These are phyloP conservation scores for Ochropleura leucogaster DNA, from an alignment of 2,888 invertebrate species.

Conservation along the genomic window DNA sequence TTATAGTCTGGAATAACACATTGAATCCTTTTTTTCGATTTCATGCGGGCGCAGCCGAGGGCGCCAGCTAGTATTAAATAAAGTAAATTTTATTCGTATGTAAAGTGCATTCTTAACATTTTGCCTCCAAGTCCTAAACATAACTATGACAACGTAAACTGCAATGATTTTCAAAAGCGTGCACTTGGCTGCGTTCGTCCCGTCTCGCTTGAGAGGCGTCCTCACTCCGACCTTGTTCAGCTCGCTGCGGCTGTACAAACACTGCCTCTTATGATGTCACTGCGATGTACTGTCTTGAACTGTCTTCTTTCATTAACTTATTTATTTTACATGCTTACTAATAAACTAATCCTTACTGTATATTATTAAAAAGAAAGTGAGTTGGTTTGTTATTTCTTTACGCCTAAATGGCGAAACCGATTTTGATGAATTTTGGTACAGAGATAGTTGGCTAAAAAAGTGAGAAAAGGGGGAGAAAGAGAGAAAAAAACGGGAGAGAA, in stretches of 20 bases:
- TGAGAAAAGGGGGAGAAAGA: too few species aligned
- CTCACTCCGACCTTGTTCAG: slow-evolving; percentile 57
- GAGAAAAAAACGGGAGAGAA: too few species aligned
- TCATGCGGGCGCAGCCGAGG: too few species aligned
- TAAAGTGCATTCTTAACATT: background rate
- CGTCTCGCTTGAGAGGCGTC: slow-evolving; percentile 57
- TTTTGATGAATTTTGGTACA: too few species aligned
- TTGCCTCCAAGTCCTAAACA: background rate
- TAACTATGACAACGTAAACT: background rate
- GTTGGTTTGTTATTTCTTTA: too few species aligned
- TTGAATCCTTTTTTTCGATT: too few species aligned
- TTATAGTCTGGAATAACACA: too few species aligned
- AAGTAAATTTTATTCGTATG: too few species aligned
- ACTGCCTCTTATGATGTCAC: slow-evolving; percentile 7
- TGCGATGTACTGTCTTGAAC: slow-evolving; percentile 17
- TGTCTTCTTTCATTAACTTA: background rate
- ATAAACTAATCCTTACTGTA: too few species aligned
- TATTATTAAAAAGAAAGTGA: background rate
- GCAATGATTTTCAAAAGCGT: slow-evolving; percentile 14
- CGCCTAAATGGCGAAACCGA: too few species aligned
- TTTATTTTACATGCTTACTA: background rate
- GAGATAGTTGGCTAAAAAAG: too few species aligned
- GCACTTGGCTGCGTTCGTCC: slow-evolving; percentile 9
- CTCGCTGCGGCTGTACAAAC: slow-evolving; percentile 2
- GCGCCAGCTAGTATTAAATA: too few species aligned